Percentiles rank a stretch among this genome's conserved stretches.
phyloP scores from a whole-genome alignment of 2,888 invertebrate species.

The Nipponacmea schrenckii region DNA sequence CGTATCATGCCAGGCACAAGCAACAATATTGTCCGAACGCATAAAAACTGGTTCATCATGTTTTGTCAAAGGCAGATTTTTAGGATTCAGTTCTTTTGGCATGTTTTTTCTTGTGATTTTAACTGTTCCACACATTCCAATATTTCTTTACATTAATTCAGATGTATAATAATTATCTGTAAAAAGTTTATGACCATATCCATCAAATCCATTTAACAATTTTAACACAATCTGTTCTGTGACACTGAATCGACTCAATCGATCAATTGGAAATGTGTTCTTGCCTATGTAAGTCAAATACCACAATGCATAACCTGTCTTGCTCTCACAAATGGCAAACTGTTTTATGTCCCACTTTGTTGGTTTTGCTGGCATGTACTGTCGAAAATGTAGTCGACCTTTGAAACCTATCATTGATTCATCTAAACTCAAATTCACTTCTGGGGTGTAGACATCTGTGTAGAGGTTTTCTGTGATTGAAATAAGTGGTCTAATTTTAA shows the following conservation, averaged over 20 bases:
- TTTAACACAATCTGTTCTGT: slow-evolving; percentile 24
- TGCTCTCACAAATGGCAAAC: slow-evolving; percentile 28
- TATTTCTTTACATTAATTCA: slow-evolving; percentile 14
- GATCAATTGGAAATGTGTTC: slow-evolving; percentile 6
- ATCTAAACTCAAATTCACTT: slow-evolving; percentile 15
- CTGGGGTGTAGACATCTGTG: slow-evolving; percentile 16
- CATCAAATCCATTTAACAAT: slow-evolving; percentile 24
- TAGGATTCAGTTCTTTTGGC: slow-evolving; percentile 24
- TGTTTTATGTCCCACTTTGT: slow-evolving; percentile 24
- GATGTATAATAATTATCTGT: slow-evolving; percentile 31
- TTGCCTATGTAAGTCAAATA: slow-evolving; percentile 19
- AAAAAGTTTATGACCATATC: slow-evolving; percentile 25
- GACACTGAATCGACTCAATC: slow-evolving; percentile 18
- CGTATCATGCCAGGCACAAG: slow-evolving; percentile 37
- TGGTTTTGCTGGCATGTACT: slow-evolving; percentile 31
- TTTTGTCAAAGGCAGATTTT: slow-evolving; percentile 21
- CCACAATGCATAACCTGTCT: slow-evolving; percentile 27
- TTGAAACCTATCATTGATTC: slow-evolving; percentile 32
- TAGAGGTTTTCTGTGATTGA: slow-evolving; percentile 19
- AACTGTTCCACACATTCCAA: slow-evolving; percentile 30
- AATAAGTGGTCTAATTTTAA: slow-evolving; percentile 12
- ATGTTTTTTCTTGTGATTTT: slow-evolving; percentile 26
- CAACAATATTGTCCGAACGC: slow-evolving; percentile 24
- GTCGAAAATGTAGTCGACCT: slow-evolving; percentile 25
- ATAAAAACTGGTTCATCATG: slow-evolving; percentile 36